Base-by-base conservation (phyloP, 2,113 vertebrate species). In the Pavo muticus region DNA sequence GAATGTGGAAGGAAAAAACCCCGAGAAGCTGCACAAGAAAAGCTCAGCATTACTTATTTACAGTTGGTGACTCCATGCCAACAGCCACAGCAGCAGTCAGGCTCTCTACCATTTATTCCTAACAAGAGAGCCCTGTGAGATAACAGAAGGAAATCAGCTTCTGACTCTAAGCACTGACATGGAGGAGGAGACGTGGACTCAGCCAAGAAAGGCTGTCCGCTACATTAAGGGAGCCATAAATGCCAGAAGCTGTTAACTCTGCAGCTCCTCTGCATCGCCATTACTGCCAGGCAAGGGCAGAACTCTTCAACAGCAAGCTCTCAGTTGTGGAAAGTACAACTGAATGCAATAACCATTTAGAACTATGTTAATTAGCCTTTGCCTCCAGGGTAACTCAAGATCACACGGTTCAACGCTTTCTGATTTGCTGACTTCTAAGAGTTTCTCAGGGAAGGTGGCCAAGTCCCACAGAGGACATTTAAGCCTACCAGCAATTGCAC, bases 61-160 rank as follows among this genome's bases (percentile, higher is more conserved):
- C 17, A 9, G 11, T 5, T 13, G 40, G 42, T 3, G 3, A 50
- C 44, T 6, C 44, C 19, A 27, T 1, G 9, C 60, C 4, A 45
- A 27, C 68, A 84, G 3, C 1, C 0, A 19, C 2, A 47, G 47
- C 16, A 9, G 20, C 0, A 5, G 56, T 3, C 64, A 27, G 32
- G 9, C 21, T n/a, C 32, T 63, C 9, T 20, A 69, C 54, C 8
- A 9, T 23, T 50, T 63, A 24, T 5, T 37, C 20, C 29, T 4
- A 14, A 30, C n/a, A 64, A 37, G 17, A 48, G 12, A 71, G 37
- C 19, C 17, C 78, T 48, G 17, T 1, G 29, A 84, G 17, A 27
- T 23, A 32, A 45, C 52, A 70, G 60, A 37, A 78, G 47, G 24
- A 27, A 81, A 64, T 39, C 56, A 82, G 52, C 50, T 70, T 42